Conservation (phyloP, 2,888 invertebrate genomes). For the Blomia tropicalis region DNA sequence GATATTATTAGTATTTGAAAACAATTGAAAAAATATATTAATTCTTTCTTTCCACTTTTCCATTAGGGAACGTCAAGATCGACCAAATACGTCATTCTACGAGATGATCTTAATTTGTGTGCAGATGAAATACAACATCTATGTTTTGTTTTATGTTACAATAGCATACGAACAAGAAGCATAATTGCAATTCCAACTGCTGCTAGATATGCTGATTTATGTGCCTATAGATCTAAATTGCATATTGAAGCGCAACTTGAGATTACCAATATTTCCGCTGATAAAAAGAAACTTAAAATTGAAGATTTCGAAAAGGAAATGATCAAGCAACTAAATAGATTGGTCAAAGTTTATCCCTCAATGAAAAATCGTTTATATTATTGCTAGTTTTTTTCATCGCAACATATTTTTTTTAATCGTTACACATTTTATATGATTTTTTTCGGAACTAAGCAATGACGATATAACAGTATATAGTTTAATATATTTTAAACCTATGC, state of each 20-base stretch:
- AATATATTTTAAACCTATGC: background rate
- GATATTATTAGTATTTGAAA: too few species aligned
- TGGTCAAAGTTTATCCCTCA: background rate
- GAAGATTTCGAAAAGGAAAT: background rate
- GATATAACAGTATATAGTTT: too few species aligned
- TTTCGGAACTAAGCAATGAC: too few species aligned
- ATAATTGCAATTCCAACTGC: constrained; percentile 33
- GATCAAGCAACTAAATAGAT: background rate
- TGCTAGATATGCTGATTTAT: constrained; percentile 31
- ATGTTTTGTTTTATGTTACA: constrained; percentile 31
- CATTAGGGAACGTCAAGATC: constrained; percentile 36
- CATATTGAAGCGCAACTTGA: constrained; percentile 14
- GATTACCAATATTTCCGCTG: background rate
- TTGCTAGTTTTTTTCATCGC: too few species aligned
- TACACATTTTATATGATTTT: too few species aligned
- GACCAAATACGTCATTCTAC: constrained; percentile 29
- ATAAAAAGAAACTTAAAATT: background rate
- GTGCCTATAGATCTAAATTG: constrained; percentile 28
- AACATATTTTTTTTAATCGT: too few species aligned
- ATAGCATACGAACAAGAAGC: constrained; percentile 31
- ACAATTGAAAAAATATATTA: too few species aligned
- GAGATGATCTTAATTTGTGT: constrained; percentile 29
- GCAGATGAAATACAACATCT: constrained; percentile 29
- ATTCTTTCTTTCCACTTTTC: background rate
- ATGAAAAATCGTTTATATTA: background rate